Percentiles rank a stretch among this genome's conserved stretches.
Evolutionary conservation across 2,888 invertebrate species (phyloP).

Genomic region (Copidosoma aretas): DNA sequence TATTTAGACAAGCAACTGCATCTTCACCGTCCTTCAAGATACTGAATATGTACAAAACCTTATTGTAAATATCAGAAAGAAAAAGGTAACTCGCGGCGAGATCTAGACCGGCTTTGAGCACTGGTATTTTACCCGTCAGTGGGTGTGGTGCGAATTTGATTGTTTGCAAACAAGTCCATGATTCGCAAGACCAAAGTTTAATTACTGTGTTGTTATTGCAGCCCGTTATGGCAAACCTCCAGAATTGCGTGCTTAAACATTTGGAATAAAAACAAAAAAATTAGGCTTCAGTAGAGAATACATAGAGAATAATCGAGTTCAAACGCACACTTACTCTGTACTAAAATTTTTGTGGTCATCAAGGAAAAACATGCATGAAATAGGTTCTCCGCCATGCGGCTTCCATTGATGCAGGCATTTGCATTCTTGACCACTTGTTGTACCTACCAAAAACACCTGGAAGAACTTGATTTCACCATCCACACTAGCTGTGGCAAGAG

Average conservation of each 20-base stretch:
- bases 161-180: conserved; percentile 93
- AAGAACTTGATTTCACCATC: conserved; percentile 94
- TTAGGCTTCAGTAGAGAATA: background rate
- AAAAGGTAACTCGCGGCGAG: conserved; percentile 84
- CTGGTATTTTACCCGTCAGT: conserved; percentile 60
- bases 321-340: conserved; percentile 71
- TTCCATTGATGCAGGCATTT: conserved; percentile 92
- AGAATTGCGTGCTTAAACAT: conserved; percentile 74
- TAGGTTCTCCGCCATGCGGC: conserved; percentile 86
- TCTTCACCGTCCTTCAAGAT: conserved; percentile 70
- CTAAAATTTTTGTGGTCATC: conserved; percentile 86
- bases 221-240: conserved; percentile 95
- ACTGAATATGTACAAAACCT: conserved; percentile 84
- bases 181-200: conserved; percentile 93
- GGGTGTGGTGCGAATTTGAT: conserved; percentile 72
- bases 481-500: conserved; percentile 86
- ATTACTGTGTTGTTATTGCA: conserved; percentile 88
- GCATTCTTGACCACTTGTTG: conserved; percentile 62
- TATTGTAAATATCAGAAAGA: conserved; percentile 84
- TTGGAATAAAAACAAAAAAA: conserved; percentile 12
- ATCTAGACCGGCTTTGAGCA: conserved; percentile 82
- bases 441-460: conserved; percentile 78
- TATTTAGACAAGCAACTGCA: conserved; percentile 72
- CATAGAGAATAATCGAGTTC: background rate
- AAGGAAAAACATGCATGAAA: conserved; percentile 90